Base-by-base conservation (phyloP, 2,888 invertebrate genomes). In the Nomada ferruginata region DNA sequence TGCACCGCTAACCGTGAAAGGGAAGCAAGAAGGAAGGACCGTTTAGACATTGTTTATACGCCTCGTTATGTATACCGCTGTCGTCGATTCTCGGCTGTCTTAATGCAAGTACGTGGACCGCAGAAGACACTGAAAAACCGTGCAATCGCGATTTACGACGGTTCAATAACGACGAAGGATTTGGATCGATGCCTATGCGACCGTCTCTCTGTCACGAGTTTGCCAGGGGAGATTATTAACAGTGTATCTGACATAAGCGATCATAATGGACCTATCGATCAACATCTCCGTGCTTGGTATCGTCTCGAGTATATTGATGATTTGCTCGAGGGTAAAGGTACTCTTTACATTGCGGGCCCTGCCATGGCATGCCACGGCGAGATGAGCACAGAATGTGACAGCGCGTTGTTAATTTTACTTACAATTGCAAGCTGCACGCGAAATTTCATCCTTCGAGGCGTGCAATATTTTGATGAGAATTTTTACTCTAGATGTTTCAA, bases 21-120 rank as follows among this genome's bases (percentile, higher is more conserved):
- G 68, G 47, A 64, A 63, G 70, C 75, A 47, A 61, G 68, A 76
- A 59, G 68, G 76, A 74, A 72, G 75, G 70, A 72, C 65, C 84
- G 66, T 79, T 86, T 83, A 74, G 59, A 65, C 87, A 87, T 91
- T 90, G 90, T 91, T 90, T 91, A 91, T 89, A 87, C 84, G 73
- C 71, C 89, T 90, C 90, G 90, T 91, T 91, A 89, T 79, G 85
- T 87, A 69, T 84, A 80, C 76, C 80, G 83, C 83, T 82, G 86
- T 87, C 84, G 82, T 85, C 83, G 81, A 87, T 76, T 71, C 18
- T 36, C n/a, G 64, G n/a, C 53, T 69, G 47, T 69, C 55, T 63
- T 53, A 66, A 82, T 57, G 75, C 75, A 57, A 59, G 47, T 69
- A 72, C 52, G 66, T n/a, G 18, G 65, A 79, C 70, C n/a, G 20